Conservation (phyloP, 1,140 invertebrate species). For the Drosophila sturtevanti region DNA sequence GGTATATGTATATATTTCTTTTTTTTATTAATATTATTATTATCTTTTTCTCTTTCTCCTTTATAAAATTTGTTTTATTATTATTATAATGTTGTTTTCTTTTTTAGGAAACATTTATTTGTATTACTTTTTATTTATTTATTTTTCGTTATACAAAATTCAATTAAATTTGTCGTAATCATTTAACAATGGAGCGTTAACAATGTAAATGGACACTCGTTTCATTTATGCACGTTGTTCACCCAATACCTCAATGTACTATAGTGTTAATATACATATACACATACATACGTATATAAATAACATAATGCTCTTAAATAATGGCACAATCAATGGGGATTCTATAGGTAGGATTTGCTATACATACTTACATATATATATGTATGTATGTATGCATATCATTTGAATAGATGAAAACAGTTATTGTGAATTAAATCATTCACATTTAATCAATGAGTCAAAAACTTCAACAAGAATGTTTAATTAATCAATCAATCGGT, state of each 20-base stretch:
- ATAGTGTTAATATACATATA: background rate
- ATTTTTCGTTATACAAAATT: slow-evolving; percentile 41
- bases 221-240: background rate
- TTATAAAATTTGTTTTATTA: background rate
- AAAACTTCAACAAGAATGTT: too few species aligned
- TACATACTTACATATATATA: background rate
- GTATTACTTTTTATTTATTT: background rate
- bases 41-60: background rate
- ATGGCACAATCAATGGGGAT: background rate
- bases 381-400: background rate
- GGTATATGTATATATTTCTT: too few species aligned
- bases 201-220: slow-evolving; percentile 10
- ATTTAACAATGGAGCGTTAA: slow-evolving; percentile 69
- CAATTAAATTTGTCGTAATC: slow-evolving; percentile 75
- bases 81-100: too few species aligned
- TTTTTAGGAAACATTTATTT: slow-evolving; percentile 4
- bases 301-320: background rate
- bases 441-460: too few species aligned
- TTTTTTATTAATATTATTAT: too few species aligned
- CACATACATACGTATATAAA: too few species aligned
- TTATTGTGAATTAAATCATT: background rate
- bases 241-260: background rate
- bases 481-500: background rate
- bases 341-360: background rate
- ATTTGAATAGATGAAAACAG: background rate